Evolutionary conservation across 1,140 invertebrate species (phyloP).

Genomic region (Cryptotermes secundus): DNA sequence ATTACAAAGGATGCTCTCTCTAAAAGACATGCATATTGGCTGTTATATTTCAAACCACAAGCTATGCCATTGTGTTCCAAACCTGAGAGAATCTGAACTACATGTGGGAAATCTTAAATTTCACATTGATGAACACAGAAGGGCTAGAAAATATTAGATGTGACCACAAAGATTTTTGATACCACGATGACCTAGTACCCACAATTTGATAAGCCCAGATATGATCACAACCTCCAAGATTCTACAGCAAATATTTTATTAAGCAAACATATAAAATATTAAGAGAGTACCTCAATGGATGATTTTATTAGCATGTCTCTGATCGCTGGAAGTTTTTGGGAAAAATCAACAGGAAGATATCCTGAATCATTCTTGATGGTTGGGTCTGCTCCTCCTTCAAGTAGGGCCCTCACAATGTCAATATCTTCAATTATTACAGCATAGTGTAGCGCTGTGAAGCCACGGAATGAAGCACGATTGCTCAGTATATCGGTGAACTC

Average conservation of each 20-base stretch:
- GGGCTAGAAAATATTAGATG: too few relatives aligned
- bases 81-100: too few relatives aligned
- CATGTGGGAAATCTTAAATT: too few relatives aligned
- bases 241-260: not conserved
- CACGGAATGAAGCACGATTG: slow-evolving; percentile 72
- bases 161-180: too few relatives aligned
- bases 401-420: slow-evolving; percentile 57
- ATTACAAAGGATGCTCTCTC: too few relatives aligned
- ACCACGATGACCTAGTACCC: too few relatives aligned
- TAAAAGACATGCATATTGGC: too few relatives aligned
- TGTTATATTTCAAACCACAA: too few relatives aligned
- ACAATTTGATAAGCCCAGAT: too few relatives aligned
- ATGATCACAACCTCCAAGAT: not conserved
- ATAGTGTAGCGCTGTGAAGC: slow-evolving; percentile 89
- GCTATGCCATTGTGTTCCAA: too few relatives aligned
- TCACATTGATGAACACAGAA: too few relatives aligned
- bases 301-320: slow-evolving; percentile 45
- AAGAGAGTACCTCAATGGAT: slow-evolving; percentile 36
- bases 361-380: slow-evolving; percentile 74
- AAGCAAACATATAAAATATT: too few relatives aligned
- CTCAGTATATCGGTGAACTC: slow-evolving; percentile 78
- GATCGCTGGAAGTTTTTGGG: slow-evolving; percentile 56
- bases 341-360: slow-evolving; percentile 75
- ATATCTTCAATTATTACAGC: slow-evolving; percentile 75
- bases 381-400: slow-evolving; percentile 72